Evolutionary conservation across 2,797 vertebrate genomes (phyloP), one percentile per base, ranked within the genome.

Genomic region (Sebastes wilsoni): DNA sequence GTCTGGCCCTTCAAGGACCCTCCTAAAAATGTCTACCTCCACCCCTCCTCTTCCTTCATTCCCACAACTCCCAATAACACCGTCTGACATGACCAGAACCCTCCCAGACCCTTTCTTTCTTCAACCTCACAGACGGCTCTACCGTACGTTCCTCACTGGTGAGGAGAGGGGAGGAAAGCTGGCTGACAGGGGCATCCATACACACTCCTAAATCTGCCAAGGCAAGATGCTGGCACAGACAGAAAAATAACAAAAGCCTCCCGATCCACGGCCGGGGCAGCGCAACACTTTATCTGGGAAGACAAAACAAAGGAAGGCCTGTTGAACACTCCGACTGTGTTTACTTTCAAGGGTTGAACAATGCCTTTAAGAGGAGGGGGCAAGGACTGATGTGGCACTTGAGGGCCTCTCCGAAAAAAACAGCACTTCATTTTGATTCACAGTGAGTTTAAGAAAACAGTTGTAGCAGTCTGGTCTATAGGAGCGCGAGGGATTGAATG

Each of bases 271-370:
- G 72, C 81, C 36, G 28, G 73, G 76, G 79, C 84, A 66, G 81
- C 7, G 67, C 81, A 82, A 81, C 89, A 87, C 90, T 92, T 87
- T 91, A 93, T 93, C 93, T 87, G 77, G 36, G 20, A 70, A 88
- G 82, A 85, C 78, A 85, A 90, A 92, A 94, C 88, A 93, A 92
- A 92, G 92, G 89, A 87, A 87, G 82, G 87, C 64, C 87, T 86
- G 86, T 85, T 84, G 82, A 87, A 87, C 81, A 62, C 87, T 77
- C 66, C 1, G 61, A 75, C 87, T 75, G 66, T 92, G 93, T 93
- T 95, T 93, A 92, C 89, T 87, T 91, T 93, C 77, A 25, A 78
- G 25, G 34, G 72, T 69, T 62, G 89, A 90, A 95, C 93, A 95
- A 93, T 95, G 91, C 54, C 75, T 87, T 81, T 74, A 75, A 85